phyloP scores from a whole-genome alignment of 2,113 vertebrate genomes.

The Pseudopodoces humilis region DNA sequence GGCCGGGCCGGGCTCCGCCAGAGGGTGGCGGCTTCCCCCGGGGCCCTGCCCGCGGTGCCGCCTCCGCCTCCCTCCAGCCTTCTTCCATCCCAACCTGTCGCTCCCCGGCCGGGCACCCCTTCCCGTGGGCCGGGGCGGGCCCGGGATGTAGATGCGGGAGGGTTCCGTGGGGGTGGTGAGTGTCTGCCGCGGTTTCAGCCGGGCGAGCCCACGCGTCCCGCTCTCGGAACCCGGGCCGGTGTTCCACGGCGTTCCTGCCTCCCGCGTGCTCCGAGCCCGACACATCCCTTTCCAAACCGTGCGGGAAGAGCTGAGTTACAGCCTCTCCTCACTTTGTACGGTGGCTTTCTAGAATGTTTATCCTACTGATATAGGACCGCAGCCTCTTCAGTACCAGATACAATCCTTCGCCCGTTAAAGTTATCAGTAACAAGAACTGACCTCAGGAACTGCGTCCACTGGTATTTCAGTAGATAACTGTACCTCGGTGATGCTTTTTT shows the following conservation, averaged over 20 bases:
- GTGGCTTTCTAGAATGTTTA: not conserved
- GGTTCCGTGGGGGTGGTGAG: not conserved
- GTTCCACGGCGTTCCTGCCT: no score
- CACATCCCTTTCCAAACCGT: fast-evolving
- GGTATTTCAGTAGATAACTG: not conserved
- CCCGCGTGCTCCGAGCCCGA: fast-evolving
- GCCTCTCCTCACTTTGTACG: not conserved
- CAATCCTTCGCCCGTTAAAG: not conserved
- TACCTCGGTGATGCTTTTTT: not conserved
- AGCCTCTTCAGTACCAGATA: not conserved
- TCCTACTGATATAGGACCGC: not conserved
- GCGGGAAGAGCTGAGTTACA: not conserved
- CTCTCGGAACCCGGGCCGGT: fast-evolving
- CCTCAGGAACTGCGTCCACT: not conserved
- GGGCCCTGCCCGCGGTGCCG: not conserved
- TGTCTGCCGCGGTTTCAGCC: not conserved
- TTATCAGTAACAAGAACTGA: not conserved
- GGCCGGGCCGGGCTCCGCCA: not conserved
- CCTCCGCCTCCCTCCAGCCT: not conserved
- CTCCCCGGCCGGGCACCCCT: not conserved
- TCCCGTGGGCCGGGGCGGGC: not conserved
- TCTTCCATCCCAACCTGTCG: not conserved
- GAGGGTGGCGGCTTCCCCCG: not conserved
- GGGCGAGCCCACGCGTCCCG: not conserved
- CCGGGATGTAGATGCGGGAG: not conserved